Base-by-base conservation (phyloP, 2,113 vertebrate species). In the Eolophus roseicapilla region DNA sequence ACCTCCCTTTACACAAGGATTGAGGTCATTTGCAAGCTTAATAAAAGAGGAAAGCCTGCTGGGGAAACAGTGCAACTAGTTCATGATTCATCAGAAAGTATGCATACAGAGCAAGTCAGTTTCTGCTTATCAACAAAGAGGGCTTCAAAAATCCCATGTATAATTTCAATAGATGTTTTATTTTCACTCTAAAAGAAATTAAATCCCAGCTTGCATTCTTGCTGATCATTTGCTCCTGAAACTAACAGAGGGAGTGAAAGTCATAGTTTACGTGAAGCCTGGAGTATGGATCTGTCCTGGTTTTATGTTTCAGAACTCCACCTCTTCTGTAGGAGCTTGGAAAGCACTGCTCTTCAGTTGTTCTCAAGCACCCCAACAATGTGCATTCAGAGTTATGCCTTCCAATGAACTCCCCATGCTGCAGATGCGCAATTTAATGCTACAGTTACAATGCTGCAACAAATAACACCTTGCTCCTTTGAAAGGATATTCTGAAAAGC, bases 401-500 rank as follows among this genome's bases (percentile, higher is more conserved):
- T 19, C 47, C 43, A 20, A 0, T 7, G 11, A 52, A n/a, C 17
- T 37, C 7, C 5, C 5, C 10, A 0, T 6, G 15, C 60, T 59
- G 80, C 55, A 43, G 10, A 21, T 13, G 2, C 6, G 59, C 33
- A 7, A 41, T 23, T 25, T 46, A 24, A 27, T 3, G 8, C 49
- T 35, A 35, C 23, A 63, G 64, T 35, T 71, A 28, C 60, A 64
- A 0, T 20, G 59, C 78, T 90, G 85, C 57, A 89, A 21, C 43
- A 75, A 84, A 63, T 21, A 46, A 27, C 10, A 23, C 53, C 29
- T 39, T 28, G 23, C 53, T 86, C 16, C 39, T 79, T 82, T 44
- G 44, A 23, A 82, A 69, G 71, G 31, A 7, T 53, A 27, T 46
- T 75, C 24, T 60, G 35, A 39, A 82, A 75, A 47, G 16, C 20